A percentile compares a stretch with the other conserved stretches of the same genome.
These are phyloP conservation scores for Ceratina japonica DNA, from an alignment of 1,140 invertebrate species.

Conservation along the genomic window DNA sequence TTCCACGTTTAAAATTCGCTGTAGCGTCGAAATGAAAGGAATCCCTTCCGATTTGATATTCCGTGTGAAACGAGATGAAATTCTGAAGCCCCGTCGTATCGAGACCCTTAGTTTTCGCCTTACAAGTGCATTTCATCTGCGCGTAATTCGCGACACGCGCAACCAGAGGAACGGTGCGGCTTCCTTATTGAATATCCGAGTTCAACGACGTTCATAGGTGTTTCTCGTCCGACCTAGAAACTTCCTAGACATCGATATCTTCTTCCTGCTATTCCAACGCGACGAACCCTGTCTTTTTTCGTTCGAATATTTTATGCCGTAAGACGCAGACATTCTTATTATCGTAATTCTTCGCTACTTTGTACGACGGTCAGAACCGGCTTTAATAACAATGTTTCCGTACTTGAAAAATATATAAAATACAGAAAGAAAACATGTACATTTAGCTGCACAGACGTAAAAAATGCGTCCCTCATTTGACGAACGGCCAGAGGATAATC, in stretches of 20 bases:
- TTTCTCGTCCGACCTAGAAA: background rate
- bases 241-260: slow-evolving; percentile 3
- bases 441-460: too few relatives aligned
- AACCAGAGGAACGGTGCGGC: background rate
- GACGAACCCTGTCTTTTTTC: background rate
- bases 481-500: too few relatives aligned
- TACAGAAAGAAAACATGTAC: too few relatives aligned
- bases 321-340: too few relatives aligned
- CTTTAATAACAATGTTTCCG: too few relatives aligned
- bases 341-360: too few relatives aligned
- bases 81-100: background rate
- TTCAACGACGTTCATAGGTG: background rate
- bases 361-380: too few relatives aligned
- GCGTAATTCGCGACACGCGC: slow-evolving; percentile 22
- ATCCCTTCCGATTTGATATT: slow-evolving; percentile 8
- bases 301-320: background rate
- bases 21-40: background rate
- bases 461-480: too few relatives aligned
- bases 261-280: background rate
- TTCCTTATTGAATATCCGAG: slow-evolving; percentile 31
- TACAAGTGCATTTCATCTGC: background rate
- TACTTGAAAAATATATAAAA: too few relatives aligned
- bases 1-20: background rate
- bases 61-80: background rate
- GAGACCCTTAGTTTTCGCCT: background rate